Percentiles rank a stretch among this genome's conserved stretches.
Evolutionary conservation across 2,888 invertebrate genomes (phyloP).

Genomic region (Nowickia ferox): DNA sequence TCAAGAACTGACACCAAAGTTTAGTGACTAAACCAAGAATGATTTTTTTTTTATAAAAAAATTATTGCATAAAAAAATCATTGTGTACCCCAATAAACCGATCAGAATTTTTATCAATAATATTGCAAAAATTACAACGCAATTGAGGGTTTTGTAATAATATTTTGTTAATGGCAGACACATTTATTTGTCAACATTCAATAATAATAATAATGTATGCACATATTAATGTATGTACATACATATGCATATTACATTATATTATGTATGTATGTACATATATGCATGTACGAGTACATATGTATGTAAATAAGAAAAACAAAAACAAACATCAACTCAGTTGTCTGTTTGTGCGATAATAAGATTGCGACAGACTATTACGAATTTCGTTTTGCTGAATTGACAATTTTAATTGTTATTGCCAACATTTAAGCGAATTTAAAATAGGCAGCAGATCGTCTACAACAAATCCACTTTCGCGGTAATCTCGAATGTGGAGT

Average conservation of each 20-base stretch:
- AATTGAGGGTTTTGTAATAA: neutral
- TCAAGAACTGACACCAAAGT: no score
- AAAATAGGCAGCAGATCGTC: neutral
- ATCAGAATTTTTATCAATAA: neutral
- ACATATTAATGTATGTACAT: neutral
- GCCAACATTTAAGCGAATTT: neutral
- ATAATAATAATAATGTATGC: neutral
- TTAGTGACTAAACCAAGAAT: no score
- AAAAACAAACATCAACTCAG: neutral
- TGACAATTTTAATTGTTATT: neutral
- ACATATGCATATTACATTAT: neutral
- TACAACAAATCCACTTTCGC: no score
- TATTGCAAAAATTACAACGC: conserved; percentile 2
- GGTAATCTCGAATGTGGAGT: no score
- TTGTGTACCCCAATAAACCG: neutral
- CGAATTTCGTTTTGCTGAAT: neutral
- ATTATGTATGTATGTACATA: neutral
- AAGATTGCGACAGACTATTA: neutral
- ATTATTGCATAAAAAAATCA: neutral
- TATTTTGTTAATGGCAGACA: conserved; percentile 26
- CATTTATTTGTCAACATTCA: conserved; percentile 1
- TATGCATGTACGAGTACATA: neutral
- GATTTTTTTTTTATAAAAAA: no score
- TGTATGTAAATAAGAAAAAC: neutral
- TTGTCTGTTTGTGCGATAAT: neutral